Evolutionary conservation across 2,888 invertebrate genomes (phyloP).

Genomic region (Drosophila prolongata): DNA sequence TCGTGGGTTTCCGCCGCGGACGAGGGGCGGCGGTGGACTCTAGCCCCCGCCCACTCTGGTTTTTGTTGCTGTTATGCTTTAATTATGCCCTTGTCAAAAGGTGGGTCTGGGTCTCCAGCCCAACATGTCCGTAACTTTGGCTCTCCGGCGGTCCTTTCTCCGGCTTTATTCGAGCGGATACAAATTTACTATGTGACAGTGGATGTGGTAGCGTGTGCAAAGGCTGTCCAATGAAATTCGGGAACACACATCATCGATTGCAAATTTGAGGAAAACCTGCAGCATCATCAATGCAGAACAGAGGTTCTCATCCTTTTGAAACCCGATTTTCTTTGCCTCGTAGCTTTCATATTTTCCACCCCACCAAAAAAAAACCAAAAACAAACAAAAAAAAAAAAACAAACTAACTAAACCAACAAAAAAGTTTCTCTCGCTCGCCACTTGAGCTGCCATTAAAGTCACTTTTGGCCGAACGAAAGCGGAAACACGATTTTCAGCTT

Average conservation of each 20-base stretch:
- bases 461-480: constrained; percentile 26
- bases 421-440: constrained; percentile 32
- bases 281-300: constrained; percentile 41
- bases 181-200: constrained; percentile 31
- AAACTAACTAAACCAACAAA: constrained; percentile 17
- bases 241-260: constrained; percentile 45
- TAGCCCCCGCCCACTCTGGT: constrained; percentile 33
- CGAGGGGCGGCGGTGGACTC: constrained; percentile 16
- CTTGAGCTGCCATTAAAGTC: constrained; percentile 44
- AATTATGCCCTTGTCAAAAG: constrained; percentile 80
- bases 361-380: neutral
- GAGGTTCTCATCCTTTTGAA: constrained; percentile 1
- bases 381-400: neutral
- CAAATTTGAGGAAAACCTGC: constrained; percentile 42
- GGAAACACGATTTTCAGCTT: constrained; percentile 38
- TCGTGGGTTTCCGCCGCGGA: constrained; percentile 57
- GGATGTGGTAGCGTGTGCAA: constrained; percentile 7
- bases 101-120: constrained; percentile 52
- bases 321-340: constrained; percentile 16
- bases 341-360: constrained; percentile 32
- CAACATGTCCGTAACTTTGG: constrained; percentile 19
- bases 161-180: constrained; percentile 30
- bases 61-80: constrained; percentile 73
- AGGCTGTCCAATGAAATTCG: constrained; percentile 47
- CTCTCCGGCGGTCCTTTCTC: constrained; percentile 27